Percentiles rank a stretch among this genome's conserved stretches.
phyloP scores from a whole-genome alignment of 2,888 invertebrate species.

The Ophion slaviceki region DNA sequence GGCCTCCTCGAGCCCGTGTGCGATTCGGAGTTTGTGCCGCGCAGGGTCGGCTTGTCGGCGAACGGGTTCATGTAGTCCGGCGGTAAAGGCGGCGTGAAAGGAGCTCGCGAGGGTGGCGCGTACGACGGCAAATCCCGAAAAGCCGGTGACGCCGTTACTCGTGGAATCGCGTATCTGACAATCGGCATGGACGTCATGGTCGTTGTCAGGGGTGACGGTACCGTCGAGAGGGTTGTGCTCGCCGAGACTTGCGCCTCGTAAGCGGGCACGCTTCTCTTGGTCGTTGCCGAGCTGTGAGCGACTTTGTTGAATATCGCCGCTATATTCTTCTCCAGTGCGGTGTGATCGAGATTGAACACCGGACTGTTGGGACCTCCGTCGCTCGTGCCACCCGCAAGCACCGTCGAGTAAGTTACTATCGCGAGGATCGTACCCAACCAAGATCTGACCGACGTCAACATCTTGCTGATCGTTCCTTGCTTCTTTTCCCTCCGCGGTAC shows the following conservation, averaged over 20 bases:
- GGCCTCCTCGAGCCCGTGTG: slow-evolving; percentile 86
- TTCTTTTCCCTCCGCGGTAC: neutral
- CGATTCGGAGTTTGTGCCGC: slow-evolving; percentile 88
- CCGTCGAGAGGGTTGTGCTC: slow-evolving; percentile 86
- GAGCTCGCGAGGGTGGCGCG: slow-evolving; percentile 91
- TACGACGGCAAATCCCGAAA: slow-evolving; percentile 91
- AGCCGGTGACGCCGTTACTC: slow-evolving; percentile 78
- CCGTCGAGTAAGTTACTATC: slow-evolving; percentile 54
- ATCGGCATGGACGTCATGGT: neutral
- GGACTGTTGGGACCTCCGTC: slow-evolving; percentile 80
- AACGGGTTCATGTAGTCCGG: slow-evolving; percentile 94
- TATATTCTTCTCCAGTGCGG: slow-evolving; percentile 87
- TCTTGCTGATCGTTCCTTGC: slow-evolving; percentile 8
- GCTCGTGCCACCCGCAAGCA: slow-evolving; percentile 68
- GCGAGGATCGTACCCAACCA: slow-evolving; percentile 47
- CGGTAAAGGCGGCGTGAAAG: slow-evolving; percentile 93
- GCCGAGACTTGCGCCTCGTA: slow-evolving; percentile 85
- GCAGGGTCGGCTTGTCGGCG: slow-evolving; percentile 94
- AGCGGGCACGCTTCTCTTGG: slow-evolving; percentile 88
- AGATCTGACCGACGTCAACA: slow-evolving; percentile 42
- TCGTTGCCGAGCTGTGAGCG: slow-evolving; percentile 88
- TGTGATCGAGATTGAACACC: slow-evolving; percentile 84
- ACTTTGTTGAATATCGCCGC: slow-evolving; percentile 89
- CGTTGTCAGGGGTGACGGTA: slow-evolving; percentile 85
- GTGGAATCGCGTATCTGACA: slow-evolving; percentile 72